Conservation (phyloP, 2,888 invertebrate genomes). For the Athalia rosae region DNA sequence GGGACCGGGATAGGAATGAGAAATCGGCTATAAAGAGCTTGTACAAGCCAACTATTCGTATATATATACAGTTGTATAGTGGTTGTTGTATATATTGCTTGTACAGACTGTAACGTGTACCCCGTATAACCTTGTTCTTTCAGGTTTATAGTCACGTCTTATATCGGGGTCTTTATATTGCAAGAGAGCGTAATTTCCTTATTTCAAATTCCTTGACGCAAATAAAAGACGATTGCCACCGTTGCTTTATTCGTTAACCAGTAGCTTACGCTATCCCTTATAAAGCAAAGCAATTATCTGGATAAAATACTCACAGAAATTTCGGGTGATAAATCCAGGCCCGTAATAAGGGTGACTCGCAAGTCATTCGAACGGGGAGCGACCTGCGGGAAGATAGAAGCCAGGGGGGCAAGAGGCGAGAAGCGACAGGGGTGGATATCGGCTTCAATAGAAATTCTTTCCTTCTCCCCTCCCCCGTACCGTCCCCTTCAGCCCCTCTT, state of each 20-base stretch:
- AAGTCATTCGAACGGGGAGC: constrained; percentile 63
- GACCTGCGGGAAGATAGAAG: constrained; percentile 9
- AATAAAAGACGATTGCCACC: constrained; percentile 38
- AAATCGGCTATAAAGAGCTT: constrained; percentile 30
- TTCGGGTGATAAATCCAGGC: constrained; percentile 66
- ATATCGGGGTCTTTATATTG: constrained; percentile 6
- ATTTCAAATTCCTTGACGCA: constrained; percentile 39
- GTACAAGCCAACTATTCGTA: background rate
- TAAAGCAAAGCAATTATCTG: constrained; percentile 66
- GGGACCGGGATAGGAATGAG: constrained; percentile 16
- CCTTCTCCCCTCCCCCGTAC: constrained; percentile 49
- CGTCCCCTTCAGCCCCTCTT: constrained; percentile 13
- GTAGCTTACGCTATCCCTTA: constrained; percentile 53
- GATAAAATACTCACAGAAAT: constrained; percentile 68
- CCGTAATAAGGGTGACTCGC: constrained; percentile 70
- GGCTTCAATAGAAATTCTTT: constrained; percentile 66
- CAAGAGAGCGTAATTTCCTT: constrained; percentile 23
- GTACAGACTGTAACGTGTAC: too few species aligned
- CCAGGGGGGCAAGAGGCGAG: constrained; percentile 37
- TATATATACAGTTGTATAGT: constrained; percentile 4
- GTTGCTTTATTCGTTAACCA: constrained; percentile 43
- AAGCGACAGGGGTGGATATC: constrained; percentile 49
- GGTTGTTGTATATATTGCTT: background rate
- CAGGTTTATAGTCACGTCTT: constrained; percentile 34
- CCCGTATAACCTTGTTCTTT: background rate